Conservation (phyloP, 2,888 invertebrate species). For the Drosophila eohydei region DNA sequence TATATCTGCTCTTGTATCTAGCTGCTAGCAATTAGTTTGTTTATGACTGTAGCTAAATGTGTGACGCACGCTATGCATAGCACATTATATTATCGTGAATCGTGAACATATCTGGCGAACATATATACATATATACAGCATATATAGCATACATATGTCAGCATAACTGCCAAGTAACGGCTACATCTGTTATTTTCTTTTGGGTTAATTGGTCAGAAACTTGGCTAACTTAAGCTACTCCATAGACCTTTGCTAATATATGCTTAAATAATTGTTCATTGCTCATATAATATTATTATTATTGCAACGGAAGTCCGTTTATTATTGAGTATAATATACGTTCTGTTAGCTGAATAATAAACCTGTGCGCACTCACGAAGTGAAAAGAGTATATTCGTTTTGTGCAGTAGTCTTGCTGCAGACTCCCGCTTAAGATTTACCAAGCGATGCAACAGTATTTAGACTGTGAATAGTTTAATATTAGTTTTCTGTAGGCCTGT, state of each 20-base stretch:
- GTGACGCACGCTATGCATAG: constrained; percentile 28
- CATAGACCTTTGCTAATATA: constrained; percentile 18
- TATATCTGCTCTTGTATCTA: constrained; percentile 21
- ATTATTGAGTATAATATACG: background rate
- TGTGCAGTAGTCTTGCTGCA: background rate
- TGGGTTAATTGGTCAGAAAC: constrained; percentile 42
- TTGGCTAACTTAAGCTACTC: background rate
- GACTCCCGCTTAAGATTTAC: too few species aligned
- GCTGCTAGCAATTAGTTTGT: constrained; percentile 50
- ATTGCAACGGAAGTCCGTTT: constrained; percentile 2
- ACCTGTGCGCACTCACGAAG: background rate
- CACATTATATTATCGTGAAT: background rate
- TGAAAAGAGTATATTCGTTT: background rate
- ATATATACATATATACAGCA: background rate
- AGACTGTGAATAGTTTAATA: too few species aligned
- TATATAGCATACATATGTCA: background rate
- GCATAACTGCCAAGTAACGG: constrained; percentile 27
- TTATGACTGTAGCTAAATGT: constrained; percentile 50
- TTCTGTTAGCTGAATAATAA: constrained; percentile 2
- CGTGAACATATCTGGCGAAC: background rate
- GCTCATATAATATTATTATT: constrained; percentile 1
- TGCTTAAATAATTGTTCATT: background rate
- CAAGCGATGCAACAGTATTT: too few species aligned
- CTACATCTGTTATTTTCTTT: constrained; percentile 14
- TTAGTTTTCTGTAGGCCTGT: too few species aligned